A percentile compares a stretch with the other conserved stretches of the same genome.
These are phyloP conservation scores for Andrena praecox DNA, from an alignment of 2,888 invertebrate species.

Conservation along the genomic window DNA sequence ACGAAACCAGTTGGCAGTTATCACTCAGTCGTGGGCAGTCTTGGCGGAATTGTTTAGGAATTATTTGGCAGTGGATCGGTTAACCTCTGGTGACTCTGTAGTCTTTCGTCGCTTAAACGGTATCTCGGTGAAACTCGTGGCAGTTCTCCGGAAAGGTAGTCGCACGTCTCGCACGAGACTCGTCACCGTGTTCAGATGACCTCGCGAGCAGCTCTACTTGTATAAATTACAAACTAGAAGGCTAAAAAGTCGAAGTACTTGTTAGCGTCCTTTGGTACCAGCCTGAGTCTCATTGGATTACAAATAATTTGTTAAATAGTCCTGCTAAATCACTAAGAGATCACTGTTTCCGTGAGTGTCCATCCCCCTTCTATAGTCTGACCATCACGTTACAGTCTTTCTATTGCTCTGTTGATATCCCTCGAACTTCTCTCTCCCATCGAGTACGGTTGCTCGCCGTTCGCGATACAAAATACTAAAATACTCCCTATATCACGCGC, in stretches of 20 bases:
- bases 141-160: constrained; percentile 50
- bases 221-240: constrained; percentile 72
- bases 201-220: constrained; percentile 59
- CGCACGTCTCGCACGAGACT: constrained; percentile 60
- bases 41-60: constrained; percentile 57
- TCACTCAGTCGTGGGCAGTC: constrained; percentile 49
- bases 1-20: constrained; percentile 55
- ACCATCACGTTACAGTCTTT: constrained; percentile 41
- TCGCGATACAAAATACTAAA: constrained; percentile 27
- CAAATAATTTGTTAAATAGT: constrained; percentile 77
- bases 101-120: not conserved
- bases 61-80: constrained; percentile 65
- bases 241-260: constrained; percentile 70
- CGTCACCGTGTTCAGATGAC: constrained; percentile 22
- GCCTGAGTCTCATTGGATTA: constrained; percentile 77
- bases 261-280: constrained; percentile 77
- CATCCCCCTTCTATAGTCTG: constrained; percentile 1
- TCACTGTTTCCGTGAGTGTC: constrained; percentile 60
- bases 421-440: not conserved
- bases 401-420: constrained; percentile 48
- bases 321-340: constrained; percentile 74
- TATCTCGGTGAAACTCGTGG: constrained; percentile 4
- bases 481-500: constrained; percentile 40
- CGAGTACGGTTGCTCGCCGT: not conserved
- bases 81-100: constrained; percentile 8